Conservation (phyloP, 2,797 vertebrate genomes). For the Micromesistius poutassou region DNA sequence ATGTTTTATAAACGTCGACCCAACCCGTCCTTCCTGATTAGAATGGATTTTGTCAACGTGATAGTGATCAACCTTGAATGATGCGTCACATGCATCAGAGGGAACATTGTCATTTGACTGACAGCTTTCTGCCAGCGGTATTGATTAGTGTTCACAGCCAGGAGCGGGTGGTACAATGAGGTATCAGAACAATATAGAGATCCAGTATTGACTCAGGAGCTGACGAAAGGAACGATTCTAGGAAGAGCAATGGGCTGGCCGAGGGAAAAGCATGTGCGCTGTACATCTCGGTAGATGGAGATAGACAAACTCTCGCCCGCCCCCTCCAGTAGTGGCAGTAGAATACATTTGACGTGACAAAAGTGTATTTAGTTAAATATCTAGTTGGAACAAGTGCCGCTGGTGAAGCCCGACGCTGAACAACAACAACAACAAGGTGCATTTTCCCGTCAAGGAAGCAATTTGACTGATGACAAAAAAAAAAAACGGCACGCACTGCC, state of each 20-base stretch:
- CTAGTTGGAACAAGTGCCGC: neutral
- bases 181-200: conserved; percentile 27
- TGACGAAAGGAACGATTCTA: neutral
- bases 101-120: conserved; percentile 61
- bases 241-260: neutral
- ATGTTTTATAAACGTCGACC: neutral
- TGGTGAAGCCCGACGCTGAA: neutral
- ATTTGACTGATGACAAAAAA: neutral
- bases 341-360: neutral
- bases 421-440: neutral
- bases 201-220: conserved; percentile 40
- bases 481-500: neutral
- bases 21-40: conserved; percentile 18
- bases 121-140: conserved; percentile 50
- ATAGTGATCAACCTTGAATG: conserved; percentile 58
- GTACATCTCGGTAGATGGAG: neutral
- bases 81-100: conserved; percentile 50
- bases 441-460: neutral
- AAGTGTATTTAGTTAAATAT: neutral
- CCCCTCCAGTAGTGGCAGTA: neutral
- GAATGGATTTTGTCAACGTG: conserved; percentile 61
- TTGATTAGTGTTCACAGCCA: conserved; percentile 52
- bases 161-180: conserved; percentile 27
- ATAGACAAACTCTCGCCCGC: neutral
- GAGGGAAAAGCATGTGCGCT: neutral